Percentiles rank a stretch among this genome's conserved stretches.
phyloP scores from a whole-genome alignment of 2,797 vertebrate species.

The Cynodonichthys magdalenae region DNA sequence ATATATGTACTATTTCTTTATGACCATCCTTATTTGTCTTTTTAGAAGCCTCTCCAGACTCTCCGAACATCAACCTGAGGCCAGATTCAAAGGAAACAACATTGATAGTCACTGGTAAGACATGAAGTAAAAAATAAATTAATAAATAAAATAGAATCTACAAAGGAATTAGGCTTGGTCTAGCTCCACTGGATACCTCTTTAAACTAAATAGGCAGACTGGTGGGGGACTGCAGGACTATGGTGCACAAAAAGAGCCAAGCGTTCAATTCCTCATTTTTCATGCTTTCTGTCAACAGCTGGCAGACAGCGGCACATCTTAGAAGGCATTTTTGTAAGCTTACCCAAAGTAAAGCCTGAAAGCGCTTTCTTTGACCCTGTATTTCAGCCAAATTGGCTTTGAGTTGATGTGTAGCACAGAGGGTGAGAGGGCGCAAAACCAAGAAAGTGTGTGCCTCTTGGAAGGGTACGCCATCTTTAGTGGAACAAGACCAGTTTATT shows the following conservation, averaged over 20 bases:
- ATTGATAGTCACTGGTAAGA: slow-evolving; percentile 68
- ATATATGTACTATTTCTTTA: neutral
- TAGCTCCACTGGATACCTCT: slow-evolving; percentile 9
- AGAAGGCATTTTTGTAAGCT: slow-evolving; percentile 56
- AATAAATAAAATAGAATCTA: neutral
- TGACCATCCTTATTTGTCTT: slow-evolving; percentile 23
- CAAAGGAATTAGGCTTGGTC: slow-evolving; percentile 1
- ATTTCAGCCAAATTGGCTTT: slow-evolving; percentile 69
- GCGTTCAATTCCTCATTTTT: slow-evolving; percentile 42
- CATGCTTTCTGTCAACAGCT: slow-evolving; percentile 55
- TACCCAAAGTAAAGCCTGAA: slow-evolving; percentile 46
- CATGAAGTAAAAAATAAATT: slow-evolving; percentile 1
- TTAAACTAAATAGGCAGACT: slow-evolving; percentile 30
- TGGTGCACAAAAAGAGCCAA: slow-evolving; percentile 23
- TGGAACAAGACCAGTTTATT: slow-evolving; percentile 36
- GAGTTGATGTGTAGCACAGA: slow-evolving; percentile 47
- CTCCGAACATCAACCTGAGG: slow-evolving; percentile 47
- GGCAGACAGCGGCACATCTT: slow-evolving; percentile 49
- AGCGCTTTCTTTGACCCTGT: slow-evolving; percentile 60
- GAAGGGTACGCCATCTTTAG: slow-evolving; percentile 39
- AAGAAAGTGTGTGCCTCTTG: slow-evolving; percentile 58
- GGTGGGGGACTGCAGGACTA: slow-evolving; percentile 19
- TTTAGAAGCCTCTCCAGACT: slow-evolving; percentile 70
- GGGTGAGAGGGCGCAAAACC: slow-evolving; percentile 58
- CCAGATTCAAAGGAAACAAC: slow-evolving; percentile 65